phyloP scores from a whole-genome alignment of 2,113 vertebrate genomes.

The Etia nguti region DNA sequence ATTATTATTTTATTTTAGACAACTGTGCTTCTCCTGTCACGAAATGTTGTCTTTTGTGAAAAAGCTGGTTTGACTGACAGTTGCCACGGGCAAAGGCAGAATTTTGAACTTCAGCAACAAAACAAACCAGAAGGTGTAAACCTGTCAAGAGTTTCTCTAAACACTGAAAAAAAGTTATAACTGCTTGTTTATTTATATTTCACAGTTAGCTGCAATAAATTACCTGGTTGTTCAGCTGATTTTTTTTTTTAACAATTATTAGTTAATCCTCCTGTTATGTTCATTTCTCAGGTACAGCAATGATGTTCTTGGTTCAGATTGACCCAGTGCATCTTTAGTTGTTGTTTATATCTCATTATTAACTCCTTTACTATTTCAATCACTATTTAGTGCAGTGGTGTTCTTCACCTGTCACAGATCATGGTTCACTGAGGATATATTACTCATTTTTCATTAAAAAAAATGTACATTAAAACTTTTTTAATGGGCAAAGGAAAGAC shows the following conservation, averaged over 20 bases:
- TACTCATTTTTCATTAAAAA: background rate
- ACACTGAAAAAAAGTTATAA: background rate
- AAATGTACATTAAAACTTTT: background rate
- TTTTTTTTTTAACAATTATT: background rate
- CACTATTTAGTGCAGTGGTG: background rate
- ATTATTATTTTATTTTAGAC: background rate
- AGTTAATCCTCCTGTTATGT: background rate
- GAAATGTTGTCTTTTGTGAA: background rate
- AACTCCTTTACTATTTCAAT: background rate
- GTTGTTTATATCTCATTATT: background rate
- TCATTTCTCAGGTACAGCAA: background rate
- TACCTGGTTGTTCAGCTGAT: background rate
- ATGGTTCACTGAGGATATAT: background rate
- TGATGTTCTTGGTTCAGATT: background rate
- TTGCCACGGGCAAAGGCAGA: background rate
- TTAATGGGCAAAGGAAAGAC: background rate
- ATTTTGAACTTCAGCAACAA: background rate
- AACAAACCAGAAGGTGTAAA: background rate
- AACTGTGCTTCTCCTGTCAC: background rate
- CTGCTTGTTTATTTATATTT: background rate
- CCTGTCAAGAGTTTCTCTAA: background rate
- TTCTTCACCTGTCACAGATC: background rate
- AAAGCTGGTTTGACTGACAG: constrained; percentile 7
- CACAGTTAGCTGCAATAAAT: background rate
- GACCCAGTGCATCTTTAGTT: background rate